Evolutionary conservation across 2,797 vertebrate genomes (phyloP).

Genomic region (Phataginus tetradactyla): DNA sequence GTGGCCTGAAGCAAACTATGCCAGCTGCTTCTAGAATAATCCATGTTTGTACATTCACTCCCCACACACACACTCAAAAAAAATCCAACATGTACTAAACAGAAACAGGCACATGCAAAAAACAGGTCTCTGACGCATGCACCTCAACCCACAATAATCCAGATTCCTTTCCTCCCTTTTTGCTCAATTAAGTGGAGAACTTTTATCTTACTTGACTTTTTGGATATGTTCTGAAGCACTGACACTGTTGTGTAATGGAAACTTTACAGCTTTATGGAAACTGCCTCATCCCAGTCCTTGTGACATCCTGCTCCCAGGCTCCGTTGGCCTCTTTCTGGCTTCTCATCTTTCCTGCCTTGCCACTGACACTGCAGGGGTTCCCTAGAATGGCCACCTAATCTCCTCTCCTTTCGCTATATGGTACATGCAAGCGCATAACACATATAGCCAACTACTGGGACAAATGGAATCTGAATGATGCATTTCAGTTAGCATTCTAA

Average conservation of each 20-base stretch:
- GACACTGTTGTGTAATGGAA: not conserved
- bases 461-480: not conserved
- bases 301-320: not conserved
- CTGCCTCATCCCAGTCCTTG: not conserved
- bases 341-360: not conserved
- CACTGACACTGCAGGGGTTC: fast-evolving
- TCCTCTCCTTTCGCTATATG: not conserved
- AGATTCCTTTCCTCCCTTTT: not conserved
- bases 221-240: not conserved
- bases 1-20: conserved; percentile 71
- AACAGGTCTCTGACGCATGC: conserved; percentile 42
- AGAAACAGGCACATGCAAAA: conserved; percentile 54
- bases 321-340: not conserved
- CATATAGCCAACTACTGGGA: too few relatives aligned
- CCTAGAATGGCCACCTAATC: not conserved
- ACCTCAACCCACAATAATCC: not conserved
- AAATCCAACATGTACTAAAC: conserved; percentile 46
- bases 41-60: conserved; percentile 54
- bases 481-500: not conserved
- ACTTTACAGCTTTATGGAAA: not conserved
- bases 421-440: too few relatives aligned
- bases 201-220: not conserved
- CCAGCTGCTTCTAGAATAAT: conserved; percentile 72
- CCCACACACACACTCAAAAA: conserved; percentile 30
- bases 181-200: not conserved